Evolutionary conservation across 2,113 vertebrate genomes (phyloP), one percentile per base, ranked within the genome.

Genomic region (Strix aluco): DNA sequence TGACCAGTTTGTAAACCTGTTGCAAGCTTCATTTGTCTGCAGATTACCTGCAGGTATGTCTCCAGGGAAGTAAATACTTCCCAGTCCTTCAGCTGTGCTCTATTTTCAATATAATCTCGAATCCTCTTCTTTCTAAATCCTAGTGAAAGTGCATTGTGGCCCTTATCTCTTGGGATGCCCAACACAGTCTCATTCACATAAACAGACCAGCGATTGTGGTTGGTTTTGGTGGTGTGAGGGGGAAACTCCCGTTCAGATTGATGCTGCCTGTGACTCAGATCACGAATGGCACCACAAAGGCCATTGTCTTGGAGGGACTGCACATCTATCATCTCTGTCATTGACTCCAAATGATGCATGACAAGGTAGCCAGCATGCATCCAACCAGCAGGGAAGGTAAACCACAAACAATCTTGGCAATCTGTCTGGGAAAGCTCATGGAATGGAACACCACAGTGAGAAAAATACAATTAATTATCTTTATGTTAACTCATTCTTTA

Each of bases 291-390:
- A 1, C 96, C 97, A 97, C 98, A 98, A 5, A 98, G 8, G 14
- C 97, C 95, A 5, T 18, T 44, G 20, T 30, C 19, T 6, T 81
- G 71, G 9, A 65, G 88, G 6, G 8, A 38, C 5, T 40, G 11
- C 7, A 93, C 25, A 23, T 71, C 79, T 61, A 98, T 23, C 32
- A 98, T n/a, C 2, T 27, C 11, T 26, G 52, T 3, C 36, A 85
- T 97, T n/a, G 92, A 34, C 11, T 6, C 1, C 14, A 95, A 84
- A 7, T 94, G 77, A 42, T 91, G 80, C 96, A 97, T 98, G 65
- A 99, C 15, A 15, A 98, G 98, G 89, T 99, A 99, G 49, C 98
- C 98, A 8, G 98, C 81, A 32, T 98, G 98, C 98, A 99, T 98
- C 94, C 93, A 98, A 71, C 98, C 98, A 98, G 34, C 34, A 62